These are phyloP conservation scores for Vesta saturnalis DNA, from an alignment of 2,888 invertebrate genomes.

Conservation along the genomic window DNA sequence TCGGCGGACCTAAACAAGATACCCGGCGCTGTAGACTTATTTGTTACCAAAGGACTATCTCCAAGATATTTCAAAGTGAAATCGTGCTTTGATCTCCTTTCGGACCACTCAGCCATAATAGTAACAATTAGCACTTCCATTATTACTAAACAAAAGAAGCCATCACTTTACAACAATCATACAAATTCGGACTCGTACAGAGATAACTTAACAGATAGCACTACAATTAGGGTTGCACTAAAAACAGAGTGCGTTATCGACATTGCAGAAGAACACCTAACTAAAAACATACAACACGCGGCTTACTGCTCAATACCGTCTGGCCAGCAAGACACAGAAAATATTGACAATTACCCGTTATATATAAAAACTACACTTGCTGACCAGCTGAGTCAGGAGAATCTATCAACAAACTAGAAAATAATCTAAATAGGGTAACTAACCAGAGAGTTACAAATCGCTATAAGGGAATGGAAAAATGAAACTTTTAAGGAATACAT, in stretches of 20 bases:
- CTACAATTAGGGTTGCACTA: constrained; percentile 9
- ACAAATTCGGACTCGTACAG: constrained; percentile 37
- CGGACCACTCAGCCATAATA: constrained; percentile 6
- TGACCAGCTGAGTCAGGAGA: constrained; percentile 8
- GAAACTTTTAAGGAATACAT: no score
- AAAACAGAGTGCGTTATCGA: constrained; percentile 15
- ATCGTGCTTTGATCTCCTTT: constrained; percentile 11
- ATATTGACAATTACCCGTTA: constrained; percentile 9
- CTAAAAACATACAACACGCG: no score
- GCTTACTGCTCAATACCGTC: no score
- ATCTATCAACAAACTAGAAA: constrained; percentile 30
- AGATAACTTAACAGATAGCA: constrained; percentile 21
- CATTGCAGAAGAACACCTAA: constrained; percentile 9
- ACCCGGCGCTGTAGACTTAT: no score
- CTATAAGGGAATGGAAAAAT: no score
- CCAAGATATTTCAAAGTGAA: constrained; percentile 8
- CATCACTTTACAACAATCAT: constrained; percentile 22
- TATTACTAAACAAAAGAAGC: constrained; percentile 18
- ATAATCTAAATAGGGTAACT: no score
- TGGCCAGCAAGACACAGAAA: no score
- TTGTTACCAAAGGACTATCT: constrained; percentile 11
- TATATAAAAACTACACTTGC: constrained; percentile 11
- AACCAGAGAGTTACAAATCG: no score
- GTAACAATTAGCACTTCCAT: constrained; percentile 18
- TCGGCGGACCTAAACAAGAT: constrained; percentile 14